These are phyloP conservation scores for Atractosteus spatula DNA, from an alignment of 2,113 vertebrate genomes.

Conservation along the genomic window DNA sequence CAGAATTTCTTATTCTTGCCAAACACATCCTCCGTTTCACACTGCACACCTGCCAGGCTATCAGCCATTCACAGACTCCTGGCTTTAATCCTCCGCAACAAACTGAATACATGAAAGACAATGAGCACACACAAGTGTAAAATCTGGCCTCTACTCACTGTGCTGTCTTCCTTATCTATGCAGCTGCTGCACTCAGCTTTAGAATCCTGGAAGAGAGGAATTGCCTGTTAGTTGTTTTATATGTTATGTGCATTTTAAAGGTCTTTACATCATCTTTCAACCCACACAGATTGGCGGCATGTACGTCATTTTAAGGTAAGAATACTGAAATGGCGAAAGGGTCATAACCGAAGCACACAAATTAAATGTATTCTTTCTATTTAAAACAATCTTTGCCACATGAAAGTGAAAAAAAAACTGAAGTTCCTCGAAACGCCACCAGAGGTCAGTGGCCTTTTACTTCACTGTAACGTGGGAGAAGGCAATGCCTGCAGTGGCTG, in stretches of 20 bases:
- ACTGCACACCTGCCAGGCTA: slow-evolving; percentile 33
- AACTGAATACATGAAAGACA: slow-evolving; percentile 19
- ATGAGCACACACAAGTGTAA: slow-evolving; percentile 22
- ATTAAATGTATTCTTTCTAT: no score
- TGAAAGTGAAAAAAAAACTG: no score
- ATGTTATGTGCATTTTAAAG: not conserved
- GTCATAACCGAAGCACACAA: no score
- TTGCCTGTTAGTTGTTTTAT: not conserved
- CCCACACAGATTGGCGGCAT: no score
- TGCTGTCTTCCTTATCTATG: slow-evolving; percentile 70
- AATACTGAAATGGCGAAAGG: no score
- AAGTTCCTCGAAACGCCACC: not conserved
- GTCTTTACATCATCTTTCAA: not conserved
- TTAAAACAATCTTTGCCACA: no score
- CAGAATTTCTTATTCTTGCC: slow-evolving; percentile 23
- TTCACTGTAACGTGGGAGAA: not conserved
- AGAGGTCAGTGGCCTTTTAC: slow-evolving; percentile 9
- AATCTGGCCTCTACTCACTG: slow-evolving; percentile 57
- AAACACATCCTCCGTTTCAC: slow-evolving; percentile 39
- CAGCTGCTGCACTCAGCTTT: slow-evolving; percentile 65
- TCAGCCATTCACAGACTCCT: slow-evolving; percentile 37
- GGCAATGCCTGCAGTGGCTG: not conserved
- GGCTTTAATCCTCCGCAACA: slow-evolving; percentile 33
- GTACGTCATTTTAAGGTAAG: no score
- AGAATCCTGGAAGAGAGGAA: not conserved